These are phyloP conservation scores for Corvus cornix DNA, from an alignment of 2,113 vertebrate species.

Conservation along the genomic window DNA sequence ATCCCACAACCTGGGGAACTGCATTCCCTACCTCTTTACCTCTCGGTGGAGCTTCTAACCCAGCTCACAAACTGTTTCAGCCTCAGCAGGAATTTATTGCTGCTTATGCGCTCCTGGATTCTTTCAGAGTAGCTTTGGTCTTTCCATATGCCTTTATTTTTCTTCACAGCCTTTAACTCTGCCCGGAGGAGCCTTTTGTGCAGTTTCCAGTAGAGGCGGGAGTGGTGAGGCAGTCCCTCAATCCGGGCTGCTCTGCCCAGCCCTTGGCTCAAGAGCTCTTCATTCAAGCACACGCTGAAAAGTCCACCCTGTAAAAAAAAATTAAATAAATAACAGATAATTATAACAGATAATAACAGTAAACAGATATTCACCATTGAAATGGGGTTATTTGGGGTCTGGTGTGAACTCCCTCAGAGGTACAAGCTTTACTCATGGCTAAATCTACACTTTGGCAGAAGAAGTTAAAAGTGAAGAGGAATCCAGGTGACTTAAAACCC, in stretches of 20 bases:
- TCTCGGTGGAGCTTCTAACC: constrained; percentile 13
- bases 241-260: constrained; percentile 82
- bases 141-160: constrained; percentile 87
- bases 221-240: constrained; percentile 74
- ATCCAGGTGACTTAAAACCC: background rate
- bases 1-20: rapidly evolving
- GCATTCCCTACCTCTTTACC: background rate
- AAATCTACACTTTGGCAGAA: rapidly evolving
- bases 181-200: constrained; percentile 87
- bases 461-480: background rate
- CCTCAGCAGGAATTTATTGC: constrained; percentile 62
- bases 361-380: background rate
- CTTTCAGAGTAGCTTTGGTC: constrained; percentile 76
- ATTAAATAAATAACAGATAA: too few species aligned
- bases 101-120: constrained; percentile 59
- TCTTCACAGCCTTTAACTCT: constrained; percentile 85
- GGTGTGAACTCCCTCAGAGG: background rate
- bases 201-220: constrained; percentile 83
- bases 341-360: background rate
- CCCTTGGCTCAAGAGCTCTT: constrained; percentile 84
- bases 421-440: background rate
- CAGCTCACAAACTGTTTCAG: constrained; percentile 73
- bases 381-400: background rate
- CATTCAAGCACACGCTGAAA: constrained; percentile 82
- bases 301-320: constrained; percentile 72